Base-by-base conservation (phyloP, 2,888 invertebrate genomes). In the Stratiomys singularior region DNA sequence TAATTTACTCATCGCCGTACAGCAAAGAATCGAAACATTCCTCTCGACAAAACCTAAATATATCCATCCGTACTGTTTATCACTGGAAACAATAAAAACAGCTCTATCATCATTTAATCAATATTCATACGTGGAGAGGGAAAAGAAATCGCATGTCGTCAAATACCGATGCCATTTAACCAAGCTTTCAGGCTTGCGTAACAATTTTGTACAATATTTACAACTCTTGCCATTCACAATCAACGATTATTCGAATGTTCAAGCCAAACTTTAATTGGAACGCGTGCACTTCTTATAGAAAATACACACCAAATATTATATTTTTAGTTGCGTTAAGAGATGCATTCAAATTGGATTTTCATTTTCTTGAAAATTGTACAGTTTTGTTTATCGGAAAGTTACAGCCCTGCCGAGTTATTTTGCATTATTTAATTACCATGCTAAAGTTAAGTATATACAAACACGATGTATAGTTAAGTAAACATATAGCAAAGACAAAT, bases 61-160 rank as follows among this genome's bases (percentile, higher is more conserved):
- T 76, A 88, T 89, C 13, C 93, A 94, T 87, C 93, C 94, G 0
- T 94, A 93, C 86, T 91, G 92, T 81, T 88, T 95, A 78, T 93
- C 93, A 56, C 88, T 95, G 81, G 94, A 95, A 81, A 89, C 90
- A 76, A 87, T 89, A 67, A 87, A 86, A 46, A 89, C 90, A 85
- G 91, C 91, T 80, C 83, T 92, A 67, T 87, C 87, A 63, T 90
- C 90, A 1, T 87, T 92, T 0, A 84, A 86, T 3, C 86, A 87
- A 37, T 85, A 85, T 15, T 86, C 86, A 1, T 88, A 87, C 0
- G 81, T 90, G 0, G 28, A 78, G 0, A 88, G 85, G 81, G 83
- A 76, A 37, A 60, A 28, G 56, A 76, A 30, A 18, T 71, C 71
- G 1, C 13, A 5, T 44, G 25, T 58, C 21, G 69, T 44, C 44